Evolutionary conservation across 2,113 vertebrate species (phyloP).

Genomic region (Peromyscus maniculatus): DNA sequence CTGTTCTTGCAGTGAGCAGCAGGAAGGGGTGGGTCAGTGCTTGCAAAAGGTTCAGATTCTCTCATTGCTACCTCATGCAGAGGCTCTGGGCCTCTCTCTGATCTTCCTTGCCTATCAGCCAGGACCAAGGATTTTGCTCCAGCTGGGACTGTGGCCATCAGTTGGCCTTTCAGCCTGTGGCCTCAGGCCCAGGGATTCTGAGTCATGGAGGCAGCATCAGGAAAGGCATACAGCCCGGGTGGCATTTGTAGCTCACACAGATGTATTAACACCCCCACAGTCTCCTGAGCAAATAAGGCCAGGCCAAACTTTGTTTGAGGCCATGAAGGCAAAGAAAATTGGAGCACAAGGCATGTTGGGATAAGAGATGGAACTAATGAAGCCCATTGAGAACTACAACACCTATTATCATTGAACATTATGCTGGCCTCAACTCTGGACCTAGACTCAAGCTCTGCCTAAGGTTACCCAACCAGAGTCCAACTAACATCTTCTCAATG

Average conservation of each 20-base stretch:
- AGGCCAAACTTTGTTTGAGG: neutral
- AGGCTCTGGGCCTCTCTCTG: neutral
- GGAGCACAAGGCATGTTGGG: neutral
- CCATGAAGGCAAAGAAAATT: conserved; percentile 44
- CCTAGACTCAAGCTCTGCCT: neutral
- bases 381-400: neutral
- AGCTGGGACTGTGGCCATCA: neutral
- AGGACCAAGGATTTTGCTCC: neutral
- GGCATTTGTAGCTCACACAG: neutral
- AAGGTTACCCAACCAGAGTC: neutral
- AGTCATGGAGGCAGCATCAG: neutral
- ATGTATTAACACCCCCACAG: neutral
- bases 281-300: neutral
- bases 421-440: neutral
- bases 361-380: neutral
- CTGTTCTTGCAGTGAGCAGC: neutral
- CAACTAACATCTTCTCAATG: neutral
- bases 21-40: no score
- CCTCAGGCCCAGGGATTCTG: conserved; percentile 7
- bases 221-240: neutral
- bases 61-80: neutral
- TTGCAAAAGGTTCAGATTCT: neutral
- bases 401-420: neutral
- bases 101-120: neutral
- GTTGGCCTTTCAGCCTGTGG: conserved; percentile 35